Base-by-base conservation (phyloP, 2,888 invertebrate genomes). In the Dynastes tityus region DNA sequence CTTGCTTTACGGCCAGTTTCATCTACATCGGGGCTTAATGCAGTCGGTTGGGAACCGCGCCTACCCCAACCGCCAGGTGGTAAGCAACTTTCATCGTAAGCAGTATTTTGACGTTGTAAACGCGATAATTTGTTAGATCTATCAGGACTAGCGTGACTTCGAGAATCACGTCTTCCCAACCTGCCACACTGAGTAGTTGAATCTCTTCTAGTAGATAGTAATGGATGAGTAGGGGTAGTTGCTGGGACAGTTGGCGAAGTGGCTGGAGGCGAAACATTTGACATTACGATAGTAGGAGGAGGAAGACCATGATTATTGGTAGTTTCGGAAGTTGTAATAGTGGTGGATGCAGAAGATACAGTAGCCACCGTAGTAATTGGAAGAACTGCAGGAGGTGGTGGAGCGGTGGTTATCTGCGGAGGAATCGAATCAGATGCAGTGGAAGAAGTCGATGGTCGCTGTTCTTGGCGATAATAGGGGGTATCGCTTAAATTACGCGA, bases 91-190 rank as follows among this genome's bases (percentile, higher is more conserved):
- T 97, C 97, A 88, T 97, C 97, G 85, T 95, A 96, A 53, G 96
- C 95, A 5, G 97, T 96, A 22, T 96, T 95, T 88, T 97, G 97
- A 49, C 97, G 91, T 85, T 96, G 95, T 71, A 97, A 89, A 13
- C 91, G 88, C 0, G 87, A 87, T 49, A 87, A 83, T 78, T 87
- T 87, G 13, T 84, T 79, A 63, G 92, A 90, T n/a, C 93, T 89
- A 83, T 94, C 94, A 0, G 94, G 94, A 85, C 93, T 93, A 0
- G 93, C 92, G 74, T 91, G 90, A 6, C 90, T 90, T 81, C 94
- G 90, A 1, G 94, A 94, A 85, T 94, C 94, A 79, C 94, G 88
- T 63, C 94, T 90, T 74, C 92, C 93, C 6, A 90, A 87, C 16
- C 91, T 88, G 4, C 94, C 93, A 84, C 96, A 96, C 89, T 96